Conservation (phyloP, 1,140 invertebrate species). For the Planococcus citri region DNA sequence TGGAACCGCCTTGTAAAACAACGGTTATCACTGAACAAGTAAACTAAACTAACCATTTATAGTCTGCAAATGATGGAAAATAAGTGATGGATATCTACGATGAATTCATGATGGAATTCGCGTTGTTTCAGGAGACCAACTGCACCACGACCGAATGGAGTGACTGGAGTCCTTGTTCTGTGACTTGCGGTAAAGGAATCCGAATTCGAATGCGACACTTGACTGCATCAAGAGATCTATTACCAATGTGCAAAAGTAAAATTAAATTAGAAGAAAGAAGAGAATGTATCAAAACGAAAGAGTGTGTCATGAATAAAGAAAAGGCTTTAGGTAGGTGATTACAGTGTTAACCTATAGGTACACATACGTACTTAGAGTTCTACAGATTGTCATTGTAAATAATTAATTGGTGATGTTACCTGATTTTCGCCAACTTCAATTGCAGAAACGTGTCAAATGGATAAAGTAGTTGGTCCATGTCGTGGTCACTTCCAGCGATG, state of each 20-base stretch:
- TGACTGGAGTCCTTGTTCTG: constrained; percentile 59
- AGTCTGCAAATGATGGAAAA: no score
- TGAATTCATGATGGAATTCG: no score
- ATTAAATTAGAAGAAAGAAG: background rate
- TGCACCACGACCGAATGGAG: constrained; percentile 63
- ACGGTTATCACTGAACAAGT: background rate
- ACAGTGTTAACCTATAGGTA: background rate
- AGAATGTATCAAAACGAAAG: constrained; percentile 6
- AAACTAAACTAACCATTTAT: no score
- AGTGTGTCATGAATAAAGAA: background rate
- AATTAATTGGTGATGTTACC: no score
- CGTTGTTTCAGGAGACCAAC: constrained; percentile 30
- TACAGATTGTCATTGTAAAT: no score
- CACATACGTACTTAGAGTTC: no score
- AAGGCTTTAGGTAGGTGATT: background rate
- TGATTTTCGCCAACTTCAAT: constrained; percentile 16
- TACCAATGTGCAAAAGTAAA: background rate
- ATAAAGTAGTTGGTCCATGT: constrained; percentile 57
- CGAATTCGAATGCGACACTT: constrained; percentile 28
- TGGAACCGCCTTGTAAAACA: constrained; percentile 46
- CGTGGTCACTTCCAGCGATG: constrained; percentile 52
- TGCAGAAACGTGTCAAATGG: constrained; percentile 23
- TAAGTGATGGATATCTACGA: no score
- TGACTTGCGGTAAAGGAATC: constrained; percentile 52
- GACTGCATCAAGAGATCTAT: constrained; percentile 30